Base-by-base conservation (phyloP, 2,888 invertebrate genomes). In the Cephus runcator region DNA sequence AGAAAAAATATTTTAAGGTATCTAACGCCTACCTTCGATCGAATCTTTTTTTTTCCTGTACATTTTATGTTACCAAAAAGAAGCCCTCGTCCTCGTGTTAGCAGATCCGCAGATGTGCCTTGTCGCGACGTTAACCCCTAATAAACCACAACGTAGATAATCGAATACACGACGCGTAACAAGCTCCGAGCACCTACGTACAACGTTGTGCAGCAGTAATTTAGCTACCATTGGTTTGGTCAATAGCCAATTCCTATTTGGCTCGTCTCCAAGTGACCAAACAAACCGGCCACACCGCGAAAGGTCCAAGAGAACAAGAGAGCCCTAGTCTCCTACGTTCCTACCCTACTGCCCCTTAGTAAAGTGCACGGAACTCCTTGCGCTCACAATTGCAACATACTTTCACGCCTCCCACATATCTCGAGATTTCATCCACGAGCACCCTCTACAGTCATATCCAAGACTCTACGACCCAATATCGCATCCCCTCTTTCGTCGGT, bases 231-330 rank as follows among this genome's bases (percentile, higher is more conserved):
- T 87, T 88, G 89, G 88, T 87, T 90, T 90, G 90, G 90, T 90
- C 89, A 90, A 90, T 90, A 88, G 90, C 91, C 90, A 90, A 90
- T 90, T 91, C 86, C 89, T 89, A 90, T 88, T 91, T 91, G 90
- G 91, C 90, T 82, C 78, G 69, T 79, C 79, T 90, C 90, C 90
- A 90, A 88, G 84, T 83, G 85, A 84, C 87, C 86, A 87, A 87
- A 87, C 87, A 87, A 89, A 88, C 88, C 82, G 84, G 83, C 79
- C 84, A 81, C 79, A 71, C 80, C 78, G 78, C 82, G 81, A 82
- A 83, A 83, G 79, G 81, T 75, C 78, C 76, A 83, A 81, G 82
- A 75, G 80, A 69, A 80, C 84, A 83, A 81, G 56, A 56, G 6
- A 56, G 56, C 9, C 56, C 56, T 56, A 56, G 56, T 23, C 56